Base-by-base conservation (phyloP, 2,797 vertebrate genomes). In the Crocidura indochinensis region DNA sequence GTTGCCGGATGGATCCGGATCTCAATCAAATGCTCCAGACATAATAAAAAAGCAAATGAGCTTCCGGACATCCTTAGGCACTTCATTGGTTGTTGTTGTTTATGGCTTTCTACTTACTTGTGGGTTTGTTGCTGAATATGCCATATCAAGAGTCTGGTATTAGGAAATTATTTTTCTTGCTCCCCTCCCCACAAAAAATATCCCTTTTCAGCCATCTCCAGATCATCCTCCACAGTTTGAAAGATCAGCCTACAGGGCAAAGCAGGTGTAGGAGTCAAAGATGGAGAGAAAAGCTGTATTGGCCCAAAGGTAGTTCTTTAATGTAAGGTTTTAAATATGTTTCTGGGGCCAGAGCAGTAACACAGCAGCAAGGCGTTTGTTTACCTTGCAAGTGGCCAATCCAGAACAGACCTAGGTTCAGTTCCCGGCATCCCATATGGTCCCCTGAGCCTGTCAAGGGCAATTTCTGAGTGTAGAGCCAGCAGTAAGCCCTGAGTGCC, bases 11-110 rank as follows among this genome's bases (percentile, higher is more conserved):
- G 75, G 51, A 56, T 47, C 47, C 29, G 4, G 15, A 49, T 87
- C 92, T 90, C 86, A 49, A 62, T 38, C 71, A 93, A 75, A 84
- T 29, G 62, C 82, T 87, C 62, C n/a, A 64, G 86, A 49, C 2
- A 44, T 8, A 69, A 85, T 14, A 84, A 92, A 82, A 87, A 38
- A 74, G 87, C 47, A 64, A 79, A 10, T 1, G 9, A 60, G 84
- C 44, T 20, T 94, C 19, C 51, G 64, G 71, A 69, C 78, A 26
- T 5, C 29, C 14, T 2, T 1, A 24, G 20, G 26, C 17, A 69
- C 84, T 60, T 88, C 47, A 53, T 69, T 78, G 26, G 47, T 26
- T 69, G 81, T 79, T 69, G 81, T 79, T 84, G 12, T 64, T 8
- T 3, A n/a, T 0, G 26, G 27, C 67, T 74, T 73, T 90, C 26